Evolutionary conservation across 1,140 invertebrate genomes (phyloP).

Genomic region (Aphis craccivora): DNA sequence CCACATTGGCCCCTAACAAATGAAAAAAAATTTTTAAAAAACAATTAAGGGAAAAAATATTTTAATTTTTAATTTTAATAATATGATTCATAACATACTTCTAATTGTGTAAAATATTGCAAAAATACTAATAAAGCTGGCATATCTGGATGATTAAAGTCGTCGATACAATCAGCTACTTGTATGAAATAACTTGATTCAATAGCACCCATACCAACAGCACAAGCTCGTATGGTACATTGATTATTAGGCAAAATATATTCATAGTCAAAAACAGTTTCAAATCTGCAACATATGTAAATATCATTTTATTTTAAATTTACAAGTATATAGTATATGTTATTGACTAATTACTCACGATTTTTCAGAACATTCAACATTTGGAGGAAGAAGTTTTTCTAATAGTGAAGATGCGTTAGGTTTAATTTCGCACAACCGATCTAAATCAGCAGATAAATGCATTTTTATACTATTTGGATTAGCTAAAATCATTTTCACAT

Average conservation of each 20-base stretch:
- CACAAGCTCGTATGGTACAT: constrained; percentile 66
- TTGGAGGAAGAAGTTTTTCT: constrained; percentile 65
- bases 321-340: background rate
- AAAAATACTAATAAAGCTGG: constrained; percentile 80
- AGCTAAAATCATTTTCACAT: constrained; percentile 71
- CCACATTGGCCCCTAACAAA: constrained; percentile 84
- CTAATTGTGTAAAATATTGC: constrained; percentile 86
- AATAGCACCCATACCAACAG: constrained; percentile 82
- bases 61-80: background rate
- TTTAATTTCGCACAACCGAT: constrained; percentile 67
- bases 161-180: constrained; percentile 71
- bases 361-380: background rate
- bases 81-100: constrained; percentile 67
- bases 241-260: constrained; percentile 61
- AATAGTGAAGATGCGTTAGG: constrained; percentile 68
- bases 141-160: constrained; percentile 73
- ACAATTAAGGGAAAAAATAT: background rate
- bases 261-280: constrained; percentile 67
- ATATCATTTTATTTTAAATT: background rate
- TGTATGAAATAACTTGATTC: constrained; percentile 82
- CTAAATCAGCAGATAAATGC: constrained; percentile 77
- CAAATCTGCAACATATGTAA: constrained; percentile 64
- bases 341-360: background rate
- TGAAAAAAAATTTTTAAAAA: constrained; percentile 50
- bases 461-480: constrained; percentile 70